Base-by-base conservation (phyloP, 1,140 invertebrate species). In the Berghia stephanieae region DNA sequence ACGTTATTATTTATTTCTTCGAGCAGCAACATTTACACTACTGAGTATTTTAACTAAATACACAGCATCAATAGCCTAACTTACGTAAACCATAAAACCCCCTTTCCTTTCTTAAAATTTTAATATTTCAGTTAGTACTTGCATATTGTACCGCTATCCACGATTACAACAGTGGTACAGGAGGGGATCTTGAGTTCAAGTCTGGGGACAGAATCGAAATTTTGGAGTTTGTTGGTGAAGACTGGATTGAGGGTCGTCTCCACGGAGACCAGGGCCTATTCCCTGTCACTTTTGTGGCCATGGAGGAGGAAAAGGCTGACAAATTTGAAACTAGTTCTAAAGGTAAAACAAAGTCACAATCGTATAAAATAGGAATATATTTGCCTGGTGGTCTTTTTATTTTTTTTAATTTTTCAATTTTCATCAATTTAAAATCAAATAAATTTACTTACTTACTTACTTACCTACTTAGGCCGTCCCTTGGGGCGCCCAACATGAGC, bases 221-320 rank as follows among this genome's bases (percentile, higher is more conserved):
- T 57, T 86, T 93, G 60, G 92, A 92, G 71, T 92, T 92, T 89
- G 91, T 95, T 78, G 94, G 93, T 80, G 91, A 93, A 24, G 93
- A 96, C 80, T 96, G 95, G 95, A 91, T 95, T 21, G 94, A 92
- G 83, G 95, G 95, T 42, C 92, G 94, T 84, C 92, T 91, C 68
- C 89, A 92, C 66, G 92, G 92, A 34, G 89, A 89, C 72, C 92
- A 89, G 84, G 95, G 95, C 55, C 93, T 95, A 85, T 96, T 96
- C 89, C 95, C 95, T 75, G 89, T 92, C 5, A 93, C 93, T 90
- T 96, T 95, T 89, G 93, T 96, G 31, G 92, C 82, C 27, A 78
- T 82, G 6, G 75, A 82, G 34, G 76, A 81, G 3, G 68, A 70
- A 2, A 34, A 44, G 18, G 38, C 67, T 36, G 67, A 38, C 10